Evolutionary conservation across 2,797 vertebrate genomes (phyloP).

Genomic region (Helarctos malayanus): DNA sequence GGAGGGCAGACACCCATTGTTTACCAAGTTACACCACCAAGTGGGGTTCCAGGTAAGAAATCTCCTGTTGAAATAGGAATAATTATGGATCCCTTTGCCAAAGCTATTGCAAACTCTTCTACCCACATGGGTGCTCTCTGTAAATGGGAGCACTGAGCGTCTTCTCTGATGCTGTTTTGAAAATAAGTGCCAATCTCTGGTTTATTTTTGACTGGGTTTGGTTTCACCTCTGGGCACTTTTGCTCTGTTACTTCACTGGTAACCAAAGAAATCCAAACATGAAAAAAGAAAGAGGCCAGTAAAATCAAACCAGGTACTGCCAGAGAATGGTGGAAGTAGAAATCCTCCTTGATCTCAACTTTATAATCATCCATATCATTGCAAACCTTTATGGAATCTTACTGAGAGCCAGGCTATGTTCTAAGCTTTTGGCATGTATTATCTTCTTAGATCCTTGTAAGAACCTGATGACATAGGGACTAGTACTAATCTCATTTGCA

Average conservation of each 20-base stretch:
- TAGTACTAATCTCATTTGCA: constrained; percentile 21
- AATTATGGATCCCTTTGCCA: constrained; percentile 26
- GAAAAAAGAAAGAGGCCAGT: not conserved
- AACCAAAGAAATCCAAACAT: constrained; percentile 3
- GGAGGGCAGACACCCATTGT: constrained; percentile 87
- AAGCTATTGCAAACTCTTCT: not conserved
- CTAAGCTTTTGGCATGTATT: not conserved
- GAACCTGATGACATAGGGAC: not conserved
- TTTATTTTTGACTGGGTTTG: constrained; percentile 56
- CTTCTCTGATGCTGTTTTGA: constrained; percentile 47
- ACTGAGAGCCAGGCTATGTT: not conserved
- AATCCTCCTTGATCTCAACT: not conserved
- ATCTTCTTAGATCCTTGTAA: not conserved
- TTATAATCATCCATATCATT: not conserved
- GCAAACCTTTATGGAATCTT: not conserved
- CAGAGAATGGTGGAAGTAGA: not conserved
- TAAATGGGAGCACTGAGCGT: not conserved
- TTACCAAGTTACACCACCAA: constrained; percentile 86
- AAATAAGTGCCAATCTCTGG: not conserved
- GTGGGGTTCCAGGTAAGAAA: constrained; percentile 89
- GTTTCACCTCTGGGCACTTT: not conserved
- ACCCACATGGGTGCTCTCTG: not conserved
- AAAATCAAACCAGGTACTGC: constrained; percentile 25
- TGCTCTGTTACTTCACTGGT: not conserved
- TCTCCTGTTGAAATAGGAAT: constrained; percentile 48